These are phyloP conservation scores for Lepilemur ruficaudatus DNA, from an alignment of 2,797 vertebrate species.

Conservation along the genomic window DNA sequence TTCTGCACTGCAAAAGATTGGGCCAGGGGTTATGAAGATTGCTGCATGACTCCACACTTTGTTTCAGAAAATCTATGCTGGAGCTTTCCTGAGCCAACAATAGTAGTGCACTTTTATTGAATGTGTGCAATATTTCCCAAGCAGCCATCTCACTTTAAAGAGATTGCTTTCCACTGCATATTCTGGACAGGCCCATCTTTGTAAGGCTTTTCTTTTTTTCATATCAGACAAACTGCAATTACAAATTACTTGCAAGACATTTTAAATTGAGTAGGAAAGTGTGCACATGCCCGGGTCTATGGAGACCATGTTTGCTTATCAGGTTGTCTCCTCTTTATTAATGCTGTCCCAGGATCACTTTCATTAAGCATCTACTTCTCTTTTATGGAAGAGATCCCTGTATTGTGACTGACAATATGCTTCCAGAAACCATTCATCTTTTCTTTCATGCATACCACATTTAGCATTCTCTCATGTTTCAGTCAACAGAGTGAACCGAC, in stretches of 20 bases:
- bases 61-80: background rate
- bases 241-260: conserved; percentile 54
- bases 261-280: conserved; percentile 45
- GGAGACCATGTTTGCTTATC: conserved; percentile 13
- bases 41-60: background rate
- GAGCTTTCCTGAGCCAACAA: background rate
- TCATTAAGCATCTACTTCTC: conserved; percentile 21
- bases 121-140: background rate
- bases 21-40: background rate
- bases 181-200: background rate
- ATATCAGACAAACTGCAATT: background rate
- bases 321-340: conserved; percentile 46
- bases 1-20: background rate
- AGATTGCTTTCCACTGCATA: background rate
- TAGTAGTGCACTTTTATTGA: background rate
- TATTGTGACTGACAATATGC: background rate
- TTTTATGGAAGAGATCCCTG: background rate
- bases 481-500: background rate
- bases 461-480: conserved; percentile 48
- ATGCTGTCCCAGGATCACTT: conserved; percentile 9
- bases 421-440: conserved; percentile 48
- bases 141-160: background rate
- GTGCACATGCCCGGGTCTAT: background rate
- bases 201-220: background rate
- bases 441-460: background rate